A percentile compares a stretch with the other conserved stretches of the same genome.
These are phyloP conservation scores for Melanotaenia parkinsoni DNA, from an alignment of 2,797 vertebrate genomes.

Conservation along the genomic window DNA sequence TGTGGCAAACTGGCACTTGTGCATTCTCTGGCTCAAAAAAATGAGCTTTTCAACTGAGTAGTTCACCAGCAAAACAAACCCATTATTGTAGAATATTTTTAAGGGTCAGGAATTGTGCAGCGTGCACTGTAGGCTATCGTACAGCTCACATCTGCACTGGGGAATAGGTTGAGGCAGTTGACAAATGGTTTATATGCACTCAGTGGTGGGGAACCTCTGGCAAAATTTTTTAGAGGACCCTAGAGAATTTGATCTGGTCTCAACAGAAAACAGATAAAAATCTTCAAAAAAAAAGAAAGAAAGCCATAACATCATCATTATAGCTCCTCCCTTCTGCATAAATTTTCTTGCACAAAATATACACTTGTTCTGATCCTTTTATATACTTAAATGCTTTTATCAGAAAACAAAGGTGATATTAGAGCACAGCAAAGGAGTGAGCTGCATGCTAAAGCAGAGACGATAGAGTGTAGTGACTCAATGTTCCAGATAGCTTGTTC, in stretches of 20 bases:
- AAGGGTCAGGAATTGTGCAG: neutral
- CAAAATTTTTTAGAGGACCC: conserved; percentile 21
- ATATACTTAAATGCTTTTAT: conserved; percentile 58
- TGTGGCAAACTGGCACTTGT: neutral
- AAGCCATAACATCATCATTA: conserved; percentile 20
- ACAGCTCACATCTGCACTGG: conserved; percentile 29
- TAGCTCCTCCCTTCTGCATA: neutral
- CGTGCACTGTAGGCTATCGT: neutral
- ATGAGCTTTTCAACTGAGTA: neutral
- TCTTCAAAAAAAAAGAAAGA: conserved; percentile 20
- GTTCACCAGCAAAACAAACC: neutral
- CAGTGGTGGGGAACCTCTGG: conserved; percentile 19
- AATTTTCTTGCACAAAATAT: conserved; percentile 27
- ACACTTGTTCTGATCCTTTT: conserved; percentile 45
- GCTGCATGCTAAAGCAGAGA: conserved; percentile 54
- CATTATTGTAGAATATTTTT: neutral
- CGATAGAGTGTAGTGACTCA: conserved; percentile 36
- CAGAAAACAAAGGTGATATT: conserved; percentile 52
- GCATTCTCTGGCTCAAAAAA: neutral
- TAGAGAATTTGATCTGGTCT: conserved; percentile 25
- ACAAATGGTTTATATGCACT: conserved; percentile 39
- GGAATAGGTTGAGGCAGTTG: conserved; percentile 22
- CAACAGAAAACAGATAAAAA: conserved; percentile 33
- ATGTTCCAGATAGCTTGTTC: conserved; percentile 54
- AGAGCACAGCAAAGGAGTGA: conserved; percentile 31